These are phyloP conservation scores for Platysteira castanea DNA, from an alignment of 2,113 vertebrate species.

Conservation along the genomic window DNA sequence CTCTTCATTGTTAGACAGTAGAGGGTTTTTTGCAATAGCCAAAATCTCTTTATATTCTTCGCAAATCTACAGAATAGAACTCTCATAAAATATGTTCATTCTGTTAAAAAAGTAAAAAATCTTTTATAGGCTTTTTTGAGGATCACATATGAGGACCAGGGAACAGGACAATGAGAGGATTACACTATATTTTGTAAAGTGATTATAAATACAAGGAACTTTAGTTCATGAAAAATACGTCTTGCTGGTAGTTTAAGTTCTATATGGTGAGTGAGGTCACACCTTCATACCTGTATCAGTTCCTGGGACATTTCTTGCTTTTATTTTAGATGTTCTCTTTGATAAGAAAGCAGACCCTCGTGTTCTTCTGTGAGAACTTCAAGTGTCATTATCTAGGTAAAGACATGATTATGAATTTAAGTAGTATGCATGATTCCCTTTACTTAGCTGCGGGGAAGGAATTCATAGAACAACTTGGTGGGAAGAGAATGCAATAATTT, in stretches of 20 bases:
- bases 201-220: neutral
- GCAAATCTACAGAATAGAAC: neutral
- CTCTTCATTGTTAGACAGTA: neutral
- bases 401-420: neutral
- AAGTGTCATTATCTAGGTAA: neutral
- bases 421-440: neutral
- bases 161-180: neutral
- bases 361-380: neutral
- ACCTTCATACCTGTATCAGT: neutral
- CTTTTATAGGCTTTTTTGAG: neutral
- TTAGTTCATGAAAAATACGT: neutral
- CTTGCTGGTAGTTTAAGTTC: neutral
- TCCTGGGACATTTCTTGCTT: neutral
- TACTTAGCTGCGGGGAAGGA: neutral
- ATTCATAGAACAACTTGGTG: neutral
- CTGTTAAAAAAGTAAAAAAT: neutral
- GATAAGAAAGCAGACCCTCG: neutral
- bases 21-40: accelerated
- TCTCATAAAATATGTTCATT: neutral
- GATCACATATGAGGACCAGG: neutral
- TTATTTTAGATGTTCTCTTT: neutral
- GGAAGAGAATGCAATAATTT: neutral
- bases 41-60: neutral
- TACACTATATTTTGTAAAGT: neutral
- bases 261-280: neutral